Conservation (phyloP, 1,140 invertebrate genomes). For the Megathymus violae region DNA sequence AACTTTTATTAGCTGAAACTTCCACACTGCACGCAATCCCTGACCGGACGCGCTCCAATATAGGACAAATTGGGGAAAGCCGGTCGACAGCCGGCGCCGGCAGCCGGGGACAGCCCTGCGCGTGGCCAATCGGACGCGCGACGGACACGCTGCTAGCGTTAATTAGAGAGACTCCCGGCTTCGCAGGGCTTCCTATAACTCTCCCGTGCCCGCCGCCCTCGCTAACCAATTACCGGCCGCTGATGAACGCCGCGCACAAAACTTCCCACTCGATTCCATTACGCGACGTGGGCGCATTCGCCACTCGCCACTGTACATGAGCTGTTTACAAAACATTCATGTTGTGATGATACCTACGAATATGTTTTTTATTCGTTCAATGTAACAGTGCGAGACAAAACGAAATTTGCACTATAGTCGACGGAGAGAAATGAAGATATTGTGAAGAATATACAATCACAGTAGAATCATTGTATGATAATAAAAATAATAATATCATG, state of each 20-base stretch:
- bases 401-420: neutral
- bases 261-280: conserved; percentile 65
- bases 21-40: neutral
- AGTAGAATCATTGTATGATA: too few species aligned
- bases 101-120: conserved; percentile 48
- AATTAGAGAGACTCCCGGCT: conserved; percentile 70
- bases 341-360: neutral
- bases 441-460: too few species aligned
- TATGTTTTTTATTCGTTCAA: conserved; percentile 20
- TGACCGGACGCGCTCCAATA: neutral
- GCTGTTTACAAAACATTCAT: conserved; percentile 40
- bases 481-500: too few species aligned
- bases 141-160: conserved; percentile 55
- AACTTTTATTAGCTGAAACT: neutral
- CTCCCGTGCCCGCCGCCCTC: conserved; percentile 50
- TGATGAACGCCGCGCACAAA: conserved; percentile 67
- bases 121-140: conserved; percentile 51
- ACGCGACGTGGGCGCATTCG: conserved; percentile 50
- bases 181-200: conserved; percentile 39
- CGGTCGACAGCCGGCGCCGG: neutral
- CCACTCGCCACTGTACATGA: conserved; percentile 2
- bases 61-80: neutral
- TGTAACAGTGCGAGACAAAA: neutral
- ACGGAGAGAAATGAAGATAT: too few species aligned
- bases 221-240: conserved; percentile 72